Evolutionary conservation across 2,888 invertebrate species (phyloP).

Genomic region (Lasiommata megera): DNA sequence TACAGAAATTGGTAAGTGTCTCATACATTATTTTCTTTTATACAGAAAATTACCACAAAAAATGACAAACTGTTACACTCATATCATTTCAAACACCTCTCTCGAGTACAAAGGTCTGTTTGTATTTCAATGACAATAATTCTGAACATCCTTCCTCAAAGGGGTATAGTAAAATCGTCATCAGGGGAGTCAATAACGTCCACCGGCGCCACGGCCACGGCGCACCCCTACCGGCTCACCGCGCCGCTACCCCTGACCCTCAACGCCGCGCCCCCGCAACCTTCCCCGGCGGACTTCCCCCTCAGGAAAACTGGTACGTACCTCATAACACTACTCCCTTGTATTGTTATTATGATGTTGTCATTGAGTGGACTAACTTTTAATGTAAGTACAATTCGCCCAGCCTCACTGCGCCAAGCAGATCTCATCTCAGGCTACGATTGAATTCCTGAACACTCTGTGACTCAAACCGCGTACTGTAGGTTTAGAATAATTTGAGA

Average conservation of each 20-base stretch:
- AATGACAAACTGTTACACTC: too few relatives aligned
- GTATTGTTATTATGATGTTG: conserved; percentile 1
- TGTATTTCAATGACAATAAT: too few relatives aligned
- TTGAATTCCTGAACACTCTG: too few relatives aligned
- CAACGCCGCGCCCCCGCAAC: conserved; percentile 57
- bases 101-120: neutral
- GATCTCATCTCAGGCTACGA: too few relatives aligned
- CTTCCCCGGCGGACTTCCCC: conserved; percentile 88
- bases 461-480: too few relatives aligned
- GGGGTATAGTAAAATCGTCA: conserved; percentile 85
- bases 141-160: neutral
- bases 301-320: conserved; percentile 95
- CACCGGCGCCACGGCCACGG: conserved; percentile 76
- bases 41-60: too few relatives aligned
- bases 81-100: too few relatives aligned
- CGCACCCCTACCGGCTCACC: conserved; percentile 86
- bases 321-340: neutral
- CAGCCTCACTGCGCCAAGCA: too few relatives aligned
- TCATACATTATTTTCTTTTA: neutral
- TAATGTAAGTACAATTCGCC: too few relatives aligned
- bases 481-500: too few relatives aligned
- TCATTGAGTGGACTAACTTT: conserved; percentile 10
- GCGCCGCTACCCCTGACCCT: conserved; percentile 76
- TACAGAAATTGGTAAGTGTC: conserved; percentile 88
- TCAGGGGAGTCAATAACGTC: conserved; percentile 84